phyloP scores from a whole-genome alignment of 2,113 vertebrate species.

The Nothocercus julius region DNA sequence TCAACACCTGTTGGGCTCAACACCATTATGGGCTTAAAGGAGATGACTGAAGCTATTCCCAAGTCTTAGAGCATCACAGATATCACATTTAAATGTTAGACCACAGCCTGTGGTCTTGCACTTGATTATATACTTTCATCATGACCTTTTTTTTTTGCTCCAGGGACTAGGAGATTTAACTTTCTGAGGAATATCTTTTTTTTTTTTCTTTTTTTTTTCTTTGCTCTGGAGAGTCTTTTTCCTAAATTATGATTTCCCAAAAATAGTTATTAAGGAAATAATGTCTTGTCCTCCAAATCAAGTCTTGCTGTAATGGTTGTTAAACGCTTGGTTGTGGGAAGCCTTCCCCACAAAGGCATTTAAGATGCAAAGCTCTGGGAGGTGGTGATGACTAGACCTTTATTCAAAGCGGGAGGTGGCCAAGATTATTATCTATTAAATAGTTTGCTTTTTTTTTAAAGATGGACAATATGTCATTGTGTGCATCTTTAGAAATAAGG shows the following conservation, averaged over 20 bases:
- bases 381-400: background rate
- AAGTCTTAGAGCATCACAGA: background rate
- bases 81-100: background rate
- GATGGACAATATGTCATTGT: background rate
- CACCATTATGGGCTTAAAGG: background rate
- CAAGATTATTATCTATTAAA: background rate
- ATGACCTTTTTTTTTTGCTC: background rate
- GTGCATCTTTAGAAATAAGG: background rate
- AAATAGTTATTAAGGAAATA: background rate
- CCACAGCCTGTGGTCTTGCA: background rate
- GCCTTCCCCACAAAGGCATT: background rate
- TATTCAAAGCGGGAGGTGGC: background rate
- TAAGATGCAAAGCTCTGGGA: background rate
- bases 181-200: background rate
- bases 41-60: background rate
- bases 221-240: background rate
- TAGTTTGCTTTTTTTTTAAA: background rate
- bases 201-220: no score
- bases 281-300: background rate
- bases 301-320: background rate
- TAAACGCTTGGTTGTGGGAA: background rate
- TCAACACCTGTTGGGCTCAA: no score
- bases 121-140: background rate
- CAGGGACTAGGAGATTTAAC: background rate
- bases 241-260: background rate